Evolutionary conservation across 2,888 invertebrate species (phyloP).

Genomic region (Drosophila pseudotakahashii): DNA sequence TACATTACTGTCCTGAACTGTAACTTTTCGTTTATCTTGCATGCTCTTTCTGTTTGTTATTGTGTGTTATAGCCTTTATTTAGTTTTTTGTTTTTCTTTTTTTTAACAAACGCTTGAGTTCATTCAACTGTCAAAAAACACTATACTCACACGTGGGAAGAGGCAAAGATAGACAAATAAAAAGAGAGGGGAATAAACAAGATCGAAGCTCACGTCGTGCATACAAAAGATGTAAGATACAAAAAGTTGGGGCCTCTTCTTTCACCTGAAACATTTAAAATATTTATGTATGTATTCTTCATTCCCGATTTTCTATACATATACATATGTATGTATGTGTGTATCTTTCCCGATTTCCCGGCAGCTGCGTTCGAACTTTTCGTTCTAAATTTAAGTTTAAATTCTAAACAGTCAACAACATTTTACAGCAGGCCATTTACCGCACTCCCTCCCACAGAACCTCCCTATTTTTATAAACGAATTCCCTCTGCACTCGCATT

Average conservation of each 20-base stretch:
- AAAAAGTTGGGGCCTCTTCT: background rate
- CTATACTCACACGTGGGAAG: slow-evolving; percentile 27
- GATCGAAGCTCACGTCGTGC: slow-evolving; percentile 27
- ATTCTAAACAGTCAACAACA: slow-evolving; percentile 71
- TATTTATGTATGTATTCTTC: slow-evolving; percentile 3
- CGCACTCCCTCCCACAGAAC: background rate
- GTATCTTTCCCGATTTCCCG: slow-evolving; percentile 6
- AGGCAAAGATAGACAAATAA: slow-evolving; percentile 16
- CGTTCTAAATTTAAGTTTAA: slow-evolving; percentile 71
- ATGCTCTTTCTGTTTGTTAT: slow-evolving; percentile 30
- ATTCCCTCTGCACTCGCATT: slow-evolving; percentile 4
- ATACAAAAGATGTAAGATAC: slow-evolving; percentile 3
- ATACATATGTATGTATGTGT: too few species aligned
- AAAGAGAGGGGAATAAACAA: background rate
- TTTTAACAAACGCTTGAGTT: slow-evolving; percentile 57
- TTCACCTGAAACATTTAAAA: background rate
- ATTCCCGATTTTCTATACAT: background rate
- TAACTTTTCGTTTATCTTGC: slow-evolving; percentile 28
- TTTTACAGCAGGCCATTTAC: slow-evolving; percentile 58
- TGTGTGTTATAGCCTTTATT: slow-evolving; percentile 50
- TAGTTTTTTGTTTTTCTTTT: slow-evolving; percentile 44
- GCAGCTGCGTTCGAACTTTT: slow-evolving; percentile 34
- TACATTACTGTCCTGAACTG: background rate
- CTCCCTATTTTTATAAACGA: background rate
- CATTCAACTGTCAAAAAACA: slow-evolving; percentile 81